Conservation (phyloP, 2,113 vertebrate genomes). For the Sminthopsis crassicaudata region DNA sequence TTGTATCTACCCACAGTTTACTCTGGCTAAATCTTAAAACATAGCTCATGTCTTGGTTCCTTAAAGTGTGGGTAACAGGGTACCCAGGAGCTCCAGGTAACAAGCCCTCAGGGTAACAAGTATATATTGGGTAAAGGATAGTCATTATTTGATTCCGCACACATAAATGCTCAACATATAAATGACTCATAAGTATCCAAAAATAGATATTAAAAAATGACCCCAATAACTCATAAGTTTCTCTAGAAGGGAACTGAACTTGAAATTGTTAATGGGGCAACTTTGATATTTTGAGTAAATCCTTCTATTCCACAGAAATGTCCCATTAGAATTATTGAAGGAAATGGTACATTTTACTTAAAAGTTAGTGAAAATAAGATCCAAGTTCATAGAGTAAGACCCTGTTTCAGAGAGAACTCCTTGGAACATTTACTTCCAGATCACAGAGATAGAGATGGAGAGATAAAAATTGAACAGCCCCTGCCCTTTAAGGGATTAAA, state of each 20-base stretch:
- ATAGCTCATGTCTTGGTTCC: background rate
- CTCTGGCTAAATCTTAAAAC: too few species aligned
- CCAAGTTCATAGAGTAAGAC: background rate
- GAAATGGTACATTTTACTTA: background rate
- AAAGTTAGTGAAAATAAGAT: background rate
- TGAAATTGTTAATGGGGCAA: background rate
- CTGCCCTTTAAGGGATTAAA: background rate
- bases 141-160: background rate
- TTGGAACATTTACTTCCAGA: background rate
- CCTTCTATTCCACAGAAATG: background rate
- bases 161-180: background rate
- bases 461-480: background rate
- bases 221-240: background rate
- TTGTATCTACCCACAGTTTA: background rate
- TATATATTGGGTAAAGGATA: background rate
- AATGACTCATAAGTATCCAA: background rate
- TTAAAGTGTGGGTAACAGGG: background rate
- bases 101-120: background rate
- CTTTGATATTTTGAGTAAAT: background rate
- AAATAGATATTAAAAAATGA: background rate
- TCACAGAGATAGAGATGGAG: background rate
- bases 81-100: background rate
- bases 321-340: background rate
- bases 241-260: background rate
- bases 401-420: background rate